Conservation (phyloP, 1,140 invertebrate species). For the Protaetia brevitarsis region DNA sequence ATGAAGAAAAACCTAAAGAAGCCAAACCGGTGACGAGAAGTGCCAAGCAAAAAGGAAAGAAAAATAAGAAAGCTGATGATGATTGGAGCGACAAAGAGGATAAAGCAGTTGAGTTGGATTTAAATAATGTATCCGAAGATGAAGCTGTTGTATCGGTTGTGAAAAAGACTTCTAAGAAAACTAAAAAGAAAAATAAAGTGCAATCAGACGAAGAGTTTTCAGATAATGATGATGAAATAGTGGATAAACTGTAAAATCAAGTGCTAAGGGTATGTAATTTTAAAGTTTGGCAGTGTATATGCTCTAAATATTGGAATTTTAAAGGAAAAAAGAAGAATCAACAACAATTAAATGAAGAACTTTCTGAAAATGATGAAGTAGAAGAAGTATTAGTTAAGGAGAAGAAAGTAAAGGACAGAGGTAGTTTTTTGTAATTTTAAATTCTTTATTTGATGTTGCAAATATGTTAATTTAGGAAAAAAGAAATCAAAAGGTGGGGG, state of each 20-base stretch:
- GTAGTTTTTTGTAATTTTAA: too few species aligned
- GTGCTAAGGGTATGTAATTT: constrained; percentile 11
- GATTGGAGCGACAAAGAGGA: constrained; percentile 56
- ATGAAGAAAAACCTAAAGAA: constrained; percentile 14
- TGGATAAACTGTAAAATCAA: not conserved
- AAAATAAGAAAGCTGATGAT: constrained; percentile 50
- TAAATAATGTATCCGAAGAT: constrained; percentile 47
- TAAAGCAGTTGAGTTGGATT: constrained; percentile 43
- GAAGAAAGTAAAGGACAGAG: not conserved
- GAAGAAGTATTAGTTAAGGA: not conserved
- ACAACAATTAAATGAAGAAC: not conserved
- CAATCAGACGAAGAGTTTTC: constrained; percentile 27
- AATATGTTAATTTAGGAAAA: too few species aligned
- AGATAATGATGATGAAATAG: constrained; percentile 12
- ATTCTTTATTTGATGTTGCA: too few species aligned
- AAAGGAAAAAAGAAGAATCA: not conserved
- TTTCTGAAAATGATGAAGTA: not conserved
- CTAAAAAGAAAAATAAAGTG: constrained; percentile 36
- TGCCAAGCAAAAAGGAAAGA: constrained; percentile 25
- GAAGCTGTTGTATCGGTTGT: constrained; percentile 51
- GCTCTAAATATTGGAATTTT: too few species aligned
- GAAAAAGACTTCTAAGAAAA: constrained; percentile 55
- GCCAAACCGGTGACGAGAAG: constrained; percentile 1
- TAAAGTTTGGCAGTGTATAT: too few species aligned
- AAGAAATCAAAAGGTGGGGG: constrained; percentile 9